Base-by-base conservation (phyloP, 2,113 vertebrate species). In the Zeus faber region DNA sequence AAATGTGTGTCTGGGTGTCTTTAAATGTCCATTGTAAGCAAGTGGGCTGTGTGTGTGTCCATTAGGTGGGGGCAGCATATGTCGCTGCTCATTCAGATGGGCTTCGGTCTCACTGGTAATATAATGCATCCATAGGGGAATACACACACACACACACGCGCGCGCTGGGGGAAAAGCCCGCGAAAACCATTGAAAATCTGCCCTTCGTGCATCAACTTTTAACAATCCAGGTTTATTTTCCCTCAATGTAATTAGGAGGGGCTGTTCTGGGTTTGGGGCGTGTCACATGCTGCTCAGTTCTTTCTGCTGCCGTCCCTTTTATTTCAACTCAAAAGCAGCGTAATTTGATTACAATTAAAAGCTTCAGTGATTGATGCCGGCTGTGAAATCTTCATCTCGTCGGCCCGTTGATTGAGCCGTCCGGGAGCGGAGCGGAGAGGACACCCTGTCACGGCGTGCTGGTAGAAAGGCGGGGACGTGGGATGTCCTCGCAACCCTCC, bases 21-120 rank as follows among this genome's bases (percentile, higher is more conserved):
- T 29, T 26, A 29, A 17, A 31, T 18, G 24, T 14, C 44, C 6
- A 18, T 16, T 39, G 16, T 60, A n/a, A n/a, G n/a, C n/a, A n/a
- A n/a, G 54, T 39, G 44, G 10, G 21, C 24, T 65, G 46, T 40
- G 55, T 58, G 46, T 21, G 14, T 60, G 75, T 67, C 73, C 71
- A 74, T 80, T 75, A 80, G 56, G 62, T 46, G 25, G 56, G 45
- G 50, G 70, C 25, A 79, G 69, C 87, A 82, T 88, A 86, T 88
- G 82, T 70, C 62, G 63, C 29, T 64, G 70, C 72, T 83, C 71
- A 72, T 74, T 80, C 81, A 82, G 76, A 81, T 80, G 79, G 75
- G 54, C 62, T 53, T 72, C 45, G 39, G 67, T 81, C 77, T 79
- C 82, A 35, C 49, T 73, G 76, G 74, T 64, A 75, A 73, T 74